Base-by-base conservation (phyloP, 2,888 invertebrate genomes). In the Ichneumon xanthorius region DNA sequence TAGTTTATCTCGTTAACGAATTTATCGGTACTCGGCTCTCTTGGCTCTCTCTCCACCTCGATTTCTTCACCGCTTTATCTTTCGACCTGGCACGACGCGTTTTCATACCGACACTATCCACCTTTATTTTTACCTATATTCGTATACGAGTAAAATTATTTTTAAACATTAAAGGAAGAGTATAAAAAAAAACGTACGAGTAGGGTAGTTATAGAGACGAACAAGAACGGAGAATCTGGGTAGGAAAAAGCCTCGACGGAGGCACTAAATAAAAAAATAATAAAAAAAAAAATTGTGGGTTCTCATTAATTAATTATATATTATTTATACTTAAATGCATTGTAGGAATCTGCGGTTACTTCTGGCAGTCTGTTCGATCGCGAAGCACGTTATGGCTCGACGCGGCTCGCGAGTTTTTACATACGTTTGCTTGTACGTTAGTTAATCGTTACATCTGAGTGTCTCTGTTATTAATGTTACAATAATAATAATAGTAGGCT, bases 271-370 rank as follows among this genome's bases (percentile, higher is more conserved):
- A 70, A 48, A 48, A 80, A 30, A 53, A n/a, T 61, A n/a, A 61
- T 11, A 11, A 14, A 53, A 50, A 22, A 16, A 22, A 48, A 48
- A 53, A 53, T 68, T 70, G 68, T 63, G 65, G 53, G 71, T 70
- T 68, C 50, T 84, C 77, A 70, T 86, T 67, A 80, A 72, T 67
- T 77, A 84, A 82, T 85, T 73, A 87, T 86, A 87, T 86, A 88
- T 83, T 86, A 86, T 86, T 86, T 40, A 85, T 84, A 92, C 88
- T 90, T 93, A 93, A 93, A 93, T 93, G 93, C 92, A 92, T 92
- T 89, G 90, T 92, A 92, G 92, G 92, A 92, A 93, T 92, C 93
- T 90, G 90, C 90, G 90, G 90, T 92, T 91, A 90, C 90, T 90
- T 90, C 88, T 91, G 91, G 91, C 93, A 93, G 92, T 92, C 93